Conservation (phyloP, 2,888 invertebrate genomes). For the Troides oblongomaculatus region DNA sequence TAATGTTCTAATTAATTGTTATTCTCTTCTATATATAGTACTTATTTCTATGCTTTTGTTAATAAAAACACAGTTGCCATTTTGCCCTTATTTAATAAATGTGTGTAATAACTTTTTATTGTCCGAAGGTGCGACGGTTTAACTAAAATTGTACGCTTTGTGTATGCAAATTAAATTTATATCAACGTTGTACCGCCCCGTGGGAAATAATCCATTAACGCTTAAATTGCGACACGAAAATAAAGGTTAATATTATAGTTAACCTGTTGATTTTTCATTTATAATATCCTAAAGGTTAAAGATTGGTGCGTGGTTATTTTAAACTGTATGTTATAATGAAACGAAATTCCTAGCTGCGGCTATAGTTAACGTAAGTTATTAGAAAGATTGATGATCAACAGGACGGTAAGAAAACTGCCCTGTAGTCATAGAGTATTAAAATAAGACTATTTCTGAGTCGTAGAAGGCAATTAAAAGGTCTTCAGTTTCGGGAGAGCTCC, state of each 20-base stretch:
- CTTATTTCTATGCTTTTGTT: too few relatives aligned
- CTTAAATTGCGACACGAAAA: constrained; percentile 30
- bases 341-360: too few relatives aligned
- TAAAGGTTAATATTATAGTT: background rate
- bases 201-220: constrained; percentile 32
- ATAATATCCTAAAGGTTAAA: background rate
- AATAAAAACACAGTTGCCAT: background rate
- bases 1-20: background rate
- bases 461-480: too few relatives aligned
- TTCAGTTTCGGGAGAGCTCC: too few relatives aligned
- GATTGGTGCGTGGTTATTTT: too few relatives aligned
- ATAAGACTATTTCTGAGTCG: too few relatives aligned
- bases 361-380: too few relatives aligned
- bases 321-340: too few relatives aligned
- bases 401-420: too few relatives aligned
- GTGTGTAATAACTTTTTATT: constrained; percentile 1
- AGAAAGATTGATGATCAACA: too few relatives aligned
- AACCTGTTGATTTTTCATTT: background rate
- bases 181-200: background rate
- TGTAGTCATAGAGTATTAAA: too few relatives aligned
- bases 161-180: constrained; percentile 18
- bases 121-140: background rate
- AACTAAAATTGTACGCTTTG: constrained; percentile 6
- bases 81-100: background rate
- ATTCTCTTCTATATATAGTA: background rate